Percentiles rank a stretch among this genome's conserved stretches.
These are phyloP conservation scores for Eretmocerus hayati DNA, from an alignment of 2,888 invertebrate genomes.

Conservation along the genomic window DNA sequence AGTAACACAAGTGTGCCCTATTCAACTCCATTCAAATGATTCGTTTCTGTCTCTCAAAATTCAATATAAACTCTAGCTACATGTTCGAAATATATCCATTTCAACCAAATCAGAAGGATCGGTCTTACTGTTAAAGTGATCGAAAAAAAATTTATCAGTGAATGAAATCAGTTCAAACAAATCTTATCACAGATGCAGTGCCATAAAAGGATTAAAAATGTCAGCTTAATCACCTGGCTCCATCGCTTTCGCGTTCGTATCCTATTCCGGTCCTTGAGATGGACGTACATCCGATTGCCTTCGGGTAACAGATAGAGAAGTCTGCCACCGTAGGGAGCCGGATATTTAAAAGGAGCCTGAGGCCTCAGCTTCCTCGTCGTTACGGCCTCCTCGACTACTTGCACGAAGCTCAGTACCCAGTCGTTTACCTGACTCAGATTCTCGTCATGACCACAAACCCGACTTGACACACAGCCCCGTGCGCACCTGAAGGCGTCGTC, in stretches of 20 bases:
- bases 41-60: no score
- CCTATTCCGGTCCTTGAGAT: constrained; percentile 82
- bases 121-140: no score
- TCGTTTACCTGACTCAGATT: constrained; percentile 72
- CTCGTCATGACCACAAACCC: constrained; percentile 53
- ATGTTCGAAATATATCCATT: no score
- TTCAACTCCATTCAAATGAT: no score
- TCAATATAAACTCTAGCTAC: no score
- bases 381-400: constrained; percentile 69
- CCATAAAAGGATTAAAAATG: no score
- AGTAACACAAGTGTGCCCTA: no score
- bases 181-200: no score
- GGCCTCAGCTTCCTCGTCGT: constrained; percentile 46
- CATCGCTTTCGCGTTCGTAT: constrained; percentile 86
- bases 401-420: constrained; percentile 68
- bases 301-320: constrained; percentile 80
- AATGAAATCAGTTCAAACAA: no score
- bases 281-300: constrained; percentile 74
- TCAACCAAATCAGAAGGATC: no score
- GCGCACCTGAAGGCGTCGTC: constrained; percentile 67
- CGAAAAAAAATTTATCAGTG: no score
- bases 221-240: constrained; percentile 88
- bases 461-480: constrained; percentile 32
- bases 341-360: constrained; percentile 61
- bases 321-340: constrained; percentile 81